phyloP scores from a whole-genome alignment of 2,797 vertebrate species.

The Intellagama lesueurii region DNA sequence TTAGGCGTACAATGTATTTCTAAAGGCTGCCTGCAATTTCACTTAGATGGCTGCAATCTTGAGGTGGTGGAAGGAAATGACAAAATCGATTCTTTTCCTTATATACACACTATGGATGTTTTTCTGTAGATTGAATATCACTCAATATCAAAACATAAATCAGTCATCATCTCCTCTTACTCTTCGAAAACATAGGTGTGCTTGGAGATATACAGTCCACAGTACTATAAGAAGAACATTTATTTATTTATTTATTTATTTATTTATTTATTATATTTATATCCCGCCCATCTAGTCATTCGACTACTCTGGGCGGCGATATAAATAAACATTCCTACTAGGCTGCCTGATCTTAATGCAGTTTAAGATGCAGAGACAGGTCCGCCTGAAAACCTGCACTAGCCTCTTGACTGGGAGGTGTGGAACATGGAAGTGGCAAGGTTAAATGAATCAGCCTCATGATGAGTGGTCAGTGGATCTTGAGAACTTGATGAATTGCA shows the following conservation, averaged over 20 bases:
- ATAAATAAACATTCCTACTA: background rate
- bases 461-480: background rate
- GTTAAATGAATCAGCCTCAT: too few species aligned
- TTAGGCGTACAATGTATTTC: background rate
- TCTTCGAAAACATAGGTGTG: background rate
- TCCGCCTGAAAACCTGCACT: background rate
- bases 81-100: background rate
- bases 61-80: background rate
- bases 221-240: background rate
- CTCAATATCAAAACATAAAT: background rate
- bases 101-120: background rate
- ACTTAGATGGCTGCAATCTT: background rate
- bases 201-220: background rate
- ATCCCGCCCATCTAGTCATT: too few species aligned
- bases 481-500: background rate
- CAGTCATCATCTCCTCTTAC: background rate
- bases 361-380: background rate
- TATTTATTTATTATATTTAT: too few species aligned
- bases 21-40: background rate
- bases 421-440: background rate
- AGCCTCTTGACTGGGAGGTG: background rate
- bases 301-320: too few species aligned
- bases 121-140: background rate
- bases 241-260: too few species aligned
- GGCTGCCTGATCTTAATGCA: background rate